A percentile compares a stretch with the other conserved stretches of the same genome.
Conservation (phyloP, 2,888 invertebrate species). For the Cosmorhoe ocellata region DNA sequence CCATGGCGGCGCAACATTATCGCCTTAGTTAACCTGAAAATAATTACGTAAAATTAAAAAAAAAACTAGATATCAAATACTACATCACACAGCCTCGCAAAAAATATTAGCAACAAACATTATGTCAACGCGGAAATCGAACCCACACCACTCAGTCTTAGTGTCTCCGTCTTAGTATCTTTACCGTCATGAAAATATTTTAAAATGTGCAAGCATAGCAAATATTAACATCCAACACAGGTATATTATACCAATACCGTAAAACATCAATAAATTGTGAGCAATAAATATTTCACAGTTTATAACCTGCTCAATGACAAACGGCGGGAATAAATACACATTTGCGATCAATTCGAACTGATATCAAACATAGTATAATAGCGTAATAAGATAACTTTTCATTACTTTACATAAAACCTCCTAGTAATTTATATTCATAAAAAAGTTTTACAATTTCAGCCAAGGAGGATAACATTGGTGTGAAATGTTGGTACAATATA, state of each 20-base stretch:
- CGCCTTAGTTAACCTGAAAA: conserved; percentile 58
- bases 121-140: too few relatives aligned
- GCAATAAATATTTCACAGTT: conserved; percentile 46
- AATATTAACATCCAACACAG: conserved; percentile 28
- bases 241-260: conserved; percentile 40
- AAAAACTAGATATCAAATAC: too few relatives aligned
- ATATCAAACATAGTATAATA: conserved; percentile 16
- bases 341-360: conserved; percentile 37
- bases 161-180: too few relatives aligned
- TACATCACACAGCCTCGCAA: too few relatives aligned
- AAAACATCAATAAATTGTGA: conserved; percentile 39
- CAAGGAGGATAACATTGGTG: too few relatives aligned
- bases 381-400: conserved; percentile 18
- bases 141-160: too few relatives aligned
- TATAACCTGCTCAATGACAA: conserved; percentile 47
- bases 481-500: too few relatives aligned
- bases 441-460: background rate
- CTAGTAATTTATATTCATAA: background rate
- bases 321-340: conserved; percentile 36
- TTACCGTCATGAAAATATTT: too few relatives aligned
- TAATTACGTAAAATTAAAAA: background rate
- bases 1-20: conserved; percentile 66
- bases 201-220: background rate
- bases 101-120: too few relatives aligned
- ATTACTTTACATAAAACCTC: conserved; percentile 1